These are phyloP conservation scores for Napeogenes sylphis DNA, from an alignment of 2,888 invertebrate genomes.

Conservation along the genomic window DNA sequence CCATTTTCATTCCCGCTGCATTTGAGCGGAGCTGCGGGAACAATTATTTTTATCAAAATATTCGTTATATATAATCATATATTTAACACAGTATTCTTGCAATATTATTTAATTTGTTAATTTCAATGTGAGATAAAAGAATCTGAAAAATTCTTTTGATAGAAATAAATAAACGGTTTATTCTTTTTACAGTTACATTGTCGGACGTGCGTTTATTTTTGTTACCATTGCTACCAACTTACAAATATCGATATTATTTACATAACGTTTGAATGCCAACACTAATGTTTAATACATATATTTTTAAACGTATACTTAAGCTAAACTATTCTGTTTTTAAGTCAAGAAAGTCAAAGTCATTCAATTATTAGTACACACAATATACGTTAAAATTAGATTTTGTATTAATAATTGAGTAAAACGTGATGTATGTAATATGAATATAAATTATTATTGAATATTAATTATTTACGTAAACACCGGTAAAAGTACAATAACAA, in stretches of 20 bases:
- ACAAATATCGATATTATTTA: too few species aligned
- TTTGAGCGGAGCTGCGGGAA: slow-evolving; percentile 20
- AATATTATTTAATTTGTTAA: too few species aligned
- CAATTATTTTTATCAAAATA: slow-evolving; percentile 15
- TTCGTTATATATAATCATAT: slow-evolving; percentile 19
- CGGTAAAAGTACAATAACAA: slow-evolving; percentile 1
- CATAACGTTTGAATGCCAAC: too few species aligned
- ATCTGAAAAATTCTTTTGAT: too few species aligned
- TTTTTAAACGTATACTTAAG: too few species aligned
- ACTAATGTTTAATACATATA: too few species aligned
- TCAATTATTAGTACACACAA: not conserved
- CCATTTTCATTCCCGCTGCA: slow-evolving; percentile 24
- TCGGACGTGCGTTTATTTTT: too few species aligned
- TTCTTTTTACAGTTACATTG: too few species aligned
- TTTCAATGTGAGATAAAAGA: too few species aligned
- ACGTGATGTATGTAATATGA: slow-evolving; percentile 7
- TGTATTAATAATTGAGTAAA: not conserved
- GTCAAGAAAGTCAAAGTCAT: not conserved
- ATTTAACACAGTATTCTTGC: not conserved
- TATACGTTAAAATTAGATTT: not conserved
- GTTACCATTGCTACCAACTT: too few species aligned
- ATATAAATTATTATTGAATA: slow-evolving; percentile 10
- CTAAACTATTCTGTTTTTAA: not conserved
- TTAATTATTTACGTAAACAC: slow-evolving; percentile 6
- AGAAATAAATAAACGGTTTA: too few species aligned